These are phyloP conservation scores for Drosophila eohydei DNA, from an alignment of 2,888 invertebrate species.

Conservation along the genomic window DNA sequence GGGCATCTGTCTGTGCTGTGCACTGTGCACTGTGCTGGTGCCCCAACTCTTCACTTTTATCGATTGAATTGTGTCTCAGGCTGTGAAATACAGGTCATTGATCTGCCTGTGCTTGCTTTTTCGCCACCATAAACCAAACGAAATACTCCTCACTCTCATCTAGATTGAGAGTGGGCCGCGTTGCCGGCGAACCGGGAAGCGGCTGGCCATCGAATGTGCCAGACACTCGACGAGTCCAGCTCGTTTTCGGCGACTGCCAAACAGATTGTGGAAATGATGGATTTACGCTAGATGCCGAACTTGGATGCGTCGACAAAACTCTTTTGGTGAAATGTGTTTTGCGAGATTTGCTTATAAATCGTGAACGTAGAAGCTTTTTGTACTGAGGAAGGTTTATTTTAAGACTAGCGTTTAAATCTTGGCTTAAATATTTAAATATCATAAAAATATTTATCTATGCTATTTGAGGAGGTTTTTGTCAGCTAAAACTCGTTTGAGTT, in stretches of 20 bases:
- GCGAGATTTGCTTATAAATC: too few species aligned
- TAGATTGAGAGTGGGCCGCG: conserved; percentile 18
- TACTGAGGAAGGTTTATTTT: too few species aligned
- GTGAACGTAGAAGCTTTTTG: too few species aligned
- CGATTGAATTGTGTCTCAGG: conserved; percentile 85
- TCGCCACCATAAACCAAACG: conserved; percentile 55
- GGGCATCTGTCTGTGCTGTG: conserved; percentile 39
- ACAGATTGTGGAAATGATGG: background rate
- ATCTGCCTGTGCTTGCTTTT: conserved; percentile 75
- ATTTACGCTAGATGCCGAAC: background rate
- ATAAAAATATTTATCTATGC: too few species aligned
- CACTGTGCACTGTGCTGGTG: conserved; percentile 60
- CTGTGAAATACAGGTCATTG: conserved; percentile 85
- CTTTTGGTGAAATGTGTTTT: too few species aligned
- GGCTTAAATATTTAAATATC: too few species aligned
- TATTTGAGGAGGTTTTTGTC: too few species aligned
- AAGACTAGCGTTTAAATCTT: too few species aligned
- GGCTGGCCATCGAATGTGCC: conserved; percentile 8
- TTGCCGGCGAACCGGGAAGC: conserved; percentile 2
- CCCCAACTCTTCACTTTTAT: conserved; percentile 82
- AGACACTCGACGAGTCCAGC: conserved; percentile 13
- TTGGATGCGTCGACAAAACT: background rate
- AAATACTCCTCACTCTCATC: conserved; percentile 39
- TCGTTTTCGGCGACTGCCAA: background rate
- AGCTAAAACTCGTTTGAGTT: too few species aligned